Evolutionary conservation across 1,140 invertebrate species (phyloP), one percentile per base, ranked within the genome.

Genomic region (Contarinia nasturtii): DNA sequence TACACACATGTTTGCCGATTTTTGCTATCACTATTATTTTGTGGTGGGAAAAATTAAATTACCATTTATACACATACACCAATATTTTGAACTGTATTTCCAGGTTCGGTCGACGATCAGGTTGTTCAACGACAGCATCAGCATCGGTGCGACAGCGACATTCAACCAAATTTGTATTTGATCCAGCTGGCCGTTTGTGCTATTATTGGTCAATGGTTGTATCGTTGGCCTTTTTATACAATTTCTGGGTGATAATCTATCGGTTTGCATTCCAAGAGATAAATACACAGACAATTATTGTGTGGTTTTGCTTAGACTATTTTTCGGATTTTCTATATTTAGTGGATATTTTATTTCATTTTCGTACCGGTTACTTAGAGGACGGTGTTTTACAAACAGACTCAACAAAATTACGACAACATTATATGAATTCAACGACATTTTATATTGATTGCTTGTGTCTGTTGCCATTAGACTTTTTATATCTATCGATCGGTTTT

Each of bases 391-490:
- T 98, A 49, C 93, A 97, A 66, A 97, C 92, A 22, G 91, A 97
- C 67, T 76, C 88, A 19, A 77, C 78, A 2, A 95, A 95, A 66
- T 68, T 98, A 48, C 76, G 92, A 45, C 83, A 90, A 55, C 91
- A 97, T 66, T 98, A 98, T 67, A 94, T 95, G 82, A 97, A 97
- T 72, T 93, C 90, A 52, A 97, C 92, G 46, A 90, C 85, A 42
- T 98, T 98, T 73, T 97, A 98, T 74, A 90, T 97, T 66, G 94
- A 98, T 74, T 94, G 89, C 68, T 74, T 98, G 62, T 97, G 92
- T 74, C 76, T 97, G 59, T 70, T 98, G 59, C 94, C 94, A 50
- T 74, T 98, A 60, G 94, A 98, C 73, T 94, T 95, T 72, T 80
- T 98, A 55, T 98, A 98, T 69, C 73, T 98, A 57, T 96, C 92